A percentile compares a stretch with the other conserved stretches of the same genome.
Evolutionary conservation across 2,888 invertebrate genomes (phyloP).

Genomic region (Drosophila suboccidentalis): DNA sequence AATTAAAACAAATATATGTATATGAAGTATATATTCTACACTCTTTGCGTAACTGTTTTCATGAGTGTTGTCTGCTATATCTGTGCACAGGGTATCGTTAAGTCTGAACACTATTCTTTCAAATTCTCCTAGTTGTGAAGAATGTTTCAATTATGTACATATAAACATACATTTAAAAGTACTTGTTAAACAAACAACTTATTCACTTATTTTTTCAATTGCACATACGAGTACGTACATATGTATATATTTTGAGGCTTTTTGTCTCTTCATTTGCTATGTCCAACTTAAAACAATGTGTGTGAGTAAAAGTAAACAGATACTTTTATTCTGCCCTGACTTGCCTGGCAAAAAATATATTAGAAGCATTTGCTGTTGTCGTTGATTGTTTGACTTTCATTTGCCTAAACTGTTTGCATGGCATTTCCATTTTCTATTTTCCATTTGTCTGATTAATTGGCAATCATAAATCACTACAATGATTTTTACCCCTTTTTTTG

Average conservation of each 20-base stretch:
- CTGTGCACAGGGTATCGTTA: not conserved
- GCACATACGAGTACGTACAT: not conserved
- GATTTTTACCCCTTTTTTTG: constrained; percentile 36
- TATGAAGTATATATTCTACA: not conserved
- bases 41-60: too few relatives aligned
- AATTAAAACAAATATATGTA: not conserved
- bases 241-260: not conserved
- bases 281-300: not conserved
- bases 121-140: not conserved
- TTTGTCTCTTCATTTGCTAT: constrained; percentile 3
- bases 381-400: constrained; percentile 62
- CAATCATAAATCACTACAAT: constrained; percentile 53
- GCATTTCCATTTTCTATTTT: constrained; percentile 37
- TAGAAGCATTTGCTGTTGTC: constrained; percentile 13
- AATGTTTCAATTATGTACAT: not conserved
- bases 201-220: constrained; percentile 7
- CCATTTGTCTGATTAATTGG: constrained; percentile 75
- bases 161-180: constrained; percentile 3
- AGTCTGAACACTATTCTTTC: not conserved
- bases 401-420: constrained; percentile 51
- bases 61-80: not conserved
- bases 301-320: not conserved
- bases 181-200: constrained; percentile 1
- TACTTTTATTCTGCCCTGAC: not conserved
- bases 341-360: constrained; percentile 22